phyloP scores from a whole-genome alignment of 2,888 invertebrate species.

The Cryptus viduatorius region DNA sequence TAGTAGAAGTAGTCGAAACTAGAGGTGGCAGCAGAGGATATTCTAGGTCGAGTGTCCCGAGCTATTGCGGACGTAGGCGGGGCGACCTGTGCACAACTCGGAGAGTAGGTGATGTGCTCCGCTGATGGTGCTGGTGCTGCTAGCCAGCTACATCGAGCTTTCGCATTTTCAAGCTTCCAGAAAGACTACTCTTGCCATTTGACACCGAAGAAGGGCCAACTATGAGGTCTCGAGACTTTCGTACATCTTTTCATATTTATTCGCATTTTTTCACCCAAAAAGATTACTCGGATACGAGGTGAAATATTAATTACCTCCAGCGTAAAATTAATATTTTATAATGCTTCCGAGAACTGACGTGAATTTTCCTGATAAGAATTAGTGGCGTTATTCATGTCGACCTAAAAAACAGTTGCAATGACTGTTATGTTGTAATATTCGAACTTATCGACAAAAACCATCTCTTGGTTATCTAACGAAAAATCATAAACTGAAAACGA shows the following conservation, averaged over 20 bases:
- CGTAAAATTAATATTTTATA: no score
- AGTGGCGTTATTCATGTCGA: no score
- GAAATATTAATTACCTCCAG: neutral
- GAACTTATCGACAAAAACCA: no score
- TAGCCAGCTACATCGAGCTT: slow-evolving; percentile 1
- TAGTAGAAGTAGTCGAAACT: slow-evolving; percentile 17
- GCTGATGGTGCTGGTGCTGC: neutral
- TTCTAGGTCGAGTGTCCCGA: slow-evolving; percentile 55
- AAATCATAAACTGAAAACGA: no score
- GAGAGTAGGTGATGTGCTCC: neutral
- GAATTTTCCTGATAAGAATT: no score
- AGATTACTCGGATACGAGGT: neutral
- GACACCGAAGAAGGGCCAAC: neutral
- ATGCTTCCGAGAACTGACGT: no score
- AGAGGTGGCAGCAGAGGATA: slow-evolving; percentile 23
- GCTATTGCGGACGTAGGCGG: slow-evolving; percentile 54
- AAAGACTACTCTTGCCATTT: neutral
- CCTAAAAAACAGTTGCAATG: no score
- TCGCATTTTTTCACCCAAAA: neutral
- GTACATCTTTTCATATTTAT: neutral
- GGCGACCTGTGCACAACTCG: slow-evolving; percentile 37
- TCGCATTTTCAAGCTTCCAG: neutral
- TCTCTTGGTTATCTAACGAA: no score
- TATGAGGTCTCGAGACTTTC: slow-evolving; percentile 1
- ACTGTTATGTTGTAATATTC: no score